Evolutionary conservation across 1,140 invertebrate species (phyloP).

Genomic region (Ctenoplectra terminalis): DNA sequence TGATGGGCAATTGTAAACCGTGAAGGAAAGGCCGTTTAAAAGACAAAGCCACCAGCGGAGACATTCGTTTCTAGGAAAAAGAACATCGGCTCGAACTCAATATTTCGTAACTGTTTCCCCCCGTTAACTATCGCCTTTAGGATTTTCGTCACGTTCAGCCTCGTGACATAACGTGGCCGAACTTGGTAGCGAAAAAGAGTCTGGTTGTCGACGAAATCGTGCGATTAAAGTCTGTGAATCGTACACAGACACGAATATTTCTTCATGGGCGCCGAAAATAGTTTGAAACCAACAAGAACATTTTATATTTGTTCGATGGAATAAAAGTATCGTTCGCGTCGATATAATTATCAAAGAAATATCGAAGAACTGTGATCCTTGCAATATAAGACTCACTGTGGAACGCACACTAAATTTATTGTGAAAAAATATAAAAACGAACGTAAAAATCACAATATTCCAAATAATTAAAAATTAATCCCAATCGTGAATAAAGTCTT

Average conservation of each 20-base stretch:
- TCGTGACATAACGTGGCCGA: constrained; percentile 37
- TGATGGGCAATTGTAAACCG: neutral
- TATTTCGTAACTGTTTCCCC: constrained; percentile 39
- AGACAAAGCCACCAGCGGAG: neutral
- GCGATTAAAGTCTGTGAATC: neutral
- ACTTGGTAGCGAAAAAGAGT: constrained; percentile 17
- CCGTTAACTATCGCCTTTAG: constrained; percentile 20
- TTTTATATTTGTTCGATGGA: neutral
- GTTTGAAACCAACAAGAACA: neutral
- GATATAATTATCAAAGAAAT: too few relatives aligned
- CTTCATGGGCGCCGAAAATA: neutral
- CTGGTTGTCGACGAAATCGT: neutral
- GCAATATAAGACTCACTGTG: too few relatives aligned
- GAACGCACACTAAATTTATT: too few relatives aligned
- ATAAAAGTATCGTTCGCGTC: neutral
- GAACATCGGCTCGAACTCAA: constrained; percentile 21
- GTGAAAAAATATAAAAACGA: too few relatives aligned
- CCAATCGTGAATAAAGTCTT: too few relatives aligned
- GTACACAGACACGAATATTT: neutral
- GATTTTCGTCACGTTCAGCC: constrained; percentile 44
- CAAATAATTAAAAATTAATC: too few relatives aligned
- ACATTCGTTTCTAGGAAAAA: constrained; percentile 20
- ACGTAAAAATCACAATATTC: too few relatives aligned
- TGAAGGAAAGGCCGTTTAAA: neutral
- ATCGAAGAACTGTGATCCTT: too few relatives aligned